phyloP scores from a whole-genome alignment of 2,797 vertebrate species.

The Karalla daura region DNA sequence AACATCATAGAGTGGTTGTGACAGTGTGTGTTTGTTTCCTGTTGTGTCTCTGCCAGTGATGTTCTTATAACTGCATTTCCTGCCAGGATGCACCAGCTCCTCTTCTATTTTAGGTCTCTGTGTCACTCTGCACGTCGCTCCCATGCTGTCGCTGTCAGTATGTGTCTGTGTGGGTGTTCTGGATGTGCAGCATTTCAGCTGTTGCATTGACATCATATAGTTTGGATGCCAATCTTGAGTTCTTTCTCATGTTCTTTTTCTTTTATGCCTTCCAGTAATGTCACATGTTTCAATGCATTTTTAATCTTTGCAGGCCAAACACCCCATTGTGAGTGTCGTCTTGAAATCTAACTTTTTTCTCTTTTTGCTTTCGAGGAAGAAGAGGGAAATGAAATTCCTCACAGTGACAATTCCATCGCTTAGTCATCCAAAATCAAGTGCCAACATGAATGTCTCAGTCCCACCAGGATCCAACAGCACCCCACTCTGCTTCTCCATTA shows the following conservation, averaged over 20 bases:
- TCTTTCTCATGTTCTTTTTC: not conserved
- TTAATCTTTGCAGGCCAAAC: not conserved
- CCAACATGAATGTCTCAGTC: conserved; percentile 65
- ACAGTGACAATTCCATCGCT: conserved; percentile 11
- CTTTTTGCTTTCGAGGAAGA: conserved; percentile 46
- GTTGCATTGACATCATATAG: not conserved
- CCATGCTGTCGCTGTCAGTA: conserved; percentile 3
- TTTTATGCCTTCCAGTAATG: not conserved
- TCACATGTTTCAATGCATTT: not conserved
- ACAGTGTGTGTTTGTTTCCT: conserved; percentile 49
- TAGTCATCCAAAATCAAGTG: conserved; percentile 19
- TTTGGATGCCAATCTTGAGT: not conserved
- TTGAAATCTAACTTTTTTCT: not conserved
- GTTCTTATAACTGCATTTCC: conserved; percentile 56
- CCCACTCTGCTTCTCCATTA: conserved; percentile 79
- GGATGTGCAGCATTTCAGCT: not conserved
- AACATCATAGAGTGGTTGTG: conserved; percentile 4
- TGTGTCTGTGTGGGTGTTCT: conserved; percentile 6
- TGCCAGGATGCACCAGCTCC: conserved; percentile 56
- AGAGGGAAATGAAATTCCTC: conserved; percentile 22
- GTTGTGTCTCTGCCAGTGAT: conserved; percentile 33
- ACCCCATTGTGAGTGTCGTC: not conserved
- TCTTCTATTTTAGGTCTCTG: conserved; percentile 10
- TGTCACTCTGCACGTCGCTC: conserved; percentile 13
- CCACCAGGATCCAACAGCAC: conserved; percentile 36